A percentile compares a stretch with the other conserved stretches of the same genome.
These are phyloP conservation scores for Hirundichthys speculiger DNA, from an alignment of 2,113 vertebrate genomes.

Conservation along the genomic window DNA sequence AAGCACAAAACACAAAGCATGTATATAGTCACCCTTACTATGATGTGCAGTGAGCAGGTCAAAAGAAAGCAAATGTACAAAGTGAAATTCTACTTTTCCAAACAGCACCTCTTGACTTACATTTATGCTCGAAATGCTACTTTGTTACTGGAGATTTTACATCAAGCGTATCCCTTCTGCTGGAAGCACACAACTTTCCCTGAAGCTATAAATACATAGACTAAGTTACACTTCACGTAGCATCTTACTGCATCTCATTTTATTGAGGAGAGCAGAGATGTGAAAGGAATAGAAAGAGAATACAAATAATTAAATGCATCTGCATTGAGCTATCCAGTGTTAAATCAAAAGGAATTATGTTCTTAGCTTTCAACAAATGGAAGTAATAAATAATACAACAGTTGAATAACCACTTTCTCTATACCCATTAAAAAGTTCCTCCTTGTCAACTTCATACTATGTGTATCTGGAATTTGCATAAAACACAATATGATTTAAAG, in stretches of 20 bases:
- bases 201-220: slow-evolving; percentile 23
- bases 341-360: slow-evolving; percentile 11
- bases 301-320: background rate
- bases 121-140: slow-evolving; percentile 12
- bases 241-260: slow-evolving; percentile 10
- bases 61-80: slow-evolving; percentile 27
- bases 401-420: background rate
- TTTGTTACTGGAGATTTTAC: slow-evolving; percentile 12
- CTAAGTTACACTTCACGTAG: slow-evolving; percentile 5
- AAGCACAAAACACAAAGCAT: slow-evolving; percentile 46
- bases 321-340: background rate
- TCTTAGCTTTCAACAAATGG: slow-evolving; percentile 12
- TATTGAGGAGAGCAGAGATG: background rate
- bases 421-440: slow-evolving; percentile 24
- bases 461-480: slow-evolving; percentile 20
- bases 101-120: slow-evolving; percentile 22
- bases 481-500: slow-evolving; percentile 32
- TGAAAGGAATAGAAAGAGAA: background rate
- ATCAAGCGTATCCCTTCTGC: background rate
- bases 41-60: slow-evolving; percentile 15
- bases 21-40: background rate
- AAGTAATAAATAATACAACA: slow-evolving; percentile 23
- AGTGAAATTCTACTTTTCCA: slow-evolving; percentile 17
- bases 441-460: slow-evolving; percentile 12
- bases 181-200: slow-evolving; percentile 18